phyloP scores from a whole-genome alignment of 2,113 vertebrate species.

The Carettochelys insculpta region DNA sequence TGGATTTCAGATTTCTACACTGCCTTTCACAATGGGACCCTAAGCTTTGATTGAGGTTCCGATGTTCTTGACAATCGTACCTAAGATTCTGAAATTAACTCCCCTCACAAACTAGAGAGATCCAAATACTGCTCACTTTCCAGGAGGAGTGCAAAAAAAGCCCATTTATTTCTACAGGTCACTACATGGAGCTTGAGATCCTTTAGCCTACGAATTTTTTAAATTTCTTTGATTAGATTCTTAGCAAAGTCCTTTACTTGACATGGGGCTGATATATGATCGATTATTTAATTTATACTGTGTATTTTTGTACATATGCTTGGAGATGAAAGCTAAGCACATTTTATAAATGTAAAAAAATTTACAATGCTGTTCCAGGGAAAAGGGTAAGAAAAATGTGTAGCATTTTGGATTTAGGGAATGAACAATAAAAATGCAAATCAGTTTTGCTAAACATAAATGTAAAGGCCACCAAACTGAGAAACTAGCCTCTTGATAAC shows the following conservation, averaged over 20 bases:
- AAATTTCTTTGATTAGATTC: background rate
- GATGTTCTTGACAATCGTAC: too few species aligned
- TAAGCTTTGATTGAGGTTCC: background rate
- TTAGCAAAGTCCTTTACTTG: background rate
- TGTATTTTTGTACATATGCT: background rate
- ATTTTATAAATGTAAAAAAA: background rate
- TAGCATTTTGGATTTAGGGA: background rate
- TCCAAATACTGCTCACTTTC: background rate
- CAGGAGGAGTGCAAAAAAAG: background rate
- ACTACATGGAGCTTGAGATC: background rate
- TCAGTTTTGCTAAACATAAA: conserved; percentile 51
- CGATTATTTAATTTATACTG: background rate
- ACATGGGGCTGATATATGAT: background rate
- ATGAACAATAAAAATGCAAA: conserved; percentile 25
- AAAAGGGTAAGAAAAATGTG: conserved; percentile 22
- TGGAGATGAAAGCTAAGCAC: background rate
- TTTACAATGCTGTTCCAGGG: background rate
- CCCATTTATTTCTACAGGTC: background rate
- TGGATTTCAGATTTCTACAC: background rate
- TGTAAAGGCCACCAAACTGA: conserved; percentile 23
- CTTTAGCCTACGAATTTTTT: background rate
- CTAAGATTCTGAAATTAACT: background rate
- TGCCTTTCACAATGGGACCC: background rate
- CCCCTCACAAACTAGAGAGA: background rate
- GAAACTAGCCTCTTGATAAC: conserved; percentile 32